A percentile compares a stretch with the other conserved stretches of the same genome.
Evolutionary conservation across 2,888 invertebrate genomes (phyloP).

Genomic region (Lepidocyrtoides sp.): DNA sequence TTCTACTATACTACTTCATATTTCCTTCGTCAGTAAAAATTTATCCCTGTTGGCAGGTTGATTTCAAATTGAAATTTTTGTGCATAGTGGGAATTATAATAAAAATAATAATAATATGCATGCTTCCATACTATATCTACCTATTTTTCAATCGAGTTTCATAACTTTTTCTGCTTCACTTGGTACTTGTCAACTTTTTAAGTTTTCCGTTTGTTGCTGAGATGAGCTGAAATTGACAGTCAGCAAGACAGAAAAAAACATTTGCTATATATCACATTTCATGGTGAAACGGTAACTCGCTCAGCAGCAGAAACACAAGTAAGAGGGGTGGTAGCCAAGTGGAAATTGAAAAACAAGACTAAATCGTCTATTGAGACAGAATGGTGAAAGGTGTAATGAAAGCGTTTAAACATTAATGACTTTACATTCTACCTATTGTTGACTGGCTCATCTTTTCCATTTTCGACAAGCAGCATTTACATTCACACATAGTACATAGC

Average conservation of each 20-base stretch:
- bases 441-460: no score
- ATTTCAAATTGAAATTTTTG: conserved; percentile 37
- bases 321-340: background rate
- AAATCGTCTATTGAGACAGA: conserved; percentile 43
- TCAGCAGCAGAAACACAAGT: background rate
- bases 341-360: conserved; percentile 11
- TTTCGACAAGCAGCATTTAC: background rate
- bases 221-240: conserved; percentile 49
- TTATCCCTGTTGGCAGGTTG: conserved; percentile 42
- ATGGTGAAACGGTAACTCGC: background rate
- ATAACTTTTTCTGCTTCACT: conserved; percentile 44
- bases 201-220: background rate
- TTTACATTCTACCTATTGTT: background rate
- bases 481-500: background rate
- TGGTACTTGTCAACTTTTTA: conserved; percentile 32
- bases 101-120: conserved; percentile 31
- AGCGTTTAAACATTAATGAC: conserved; percentile 42
- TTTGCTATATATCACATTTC: background rate
- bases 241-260: conserved; percentile 1
- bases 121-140: background rate
- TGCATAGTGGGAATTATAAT: conserved; percentile 22
- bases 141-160: background rate
- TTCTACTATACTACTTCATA: conserved; percentile 9
- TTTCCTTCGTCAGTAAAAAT: conserved; percentile 13
- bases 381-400: conserved; percentile 41